Evolutionary conservation across 35 echinoderm and acorn worm genomes (phyloP), one percentile per base, ranked within the genome.

Genomic region (Anneissia japonica): DNA sequence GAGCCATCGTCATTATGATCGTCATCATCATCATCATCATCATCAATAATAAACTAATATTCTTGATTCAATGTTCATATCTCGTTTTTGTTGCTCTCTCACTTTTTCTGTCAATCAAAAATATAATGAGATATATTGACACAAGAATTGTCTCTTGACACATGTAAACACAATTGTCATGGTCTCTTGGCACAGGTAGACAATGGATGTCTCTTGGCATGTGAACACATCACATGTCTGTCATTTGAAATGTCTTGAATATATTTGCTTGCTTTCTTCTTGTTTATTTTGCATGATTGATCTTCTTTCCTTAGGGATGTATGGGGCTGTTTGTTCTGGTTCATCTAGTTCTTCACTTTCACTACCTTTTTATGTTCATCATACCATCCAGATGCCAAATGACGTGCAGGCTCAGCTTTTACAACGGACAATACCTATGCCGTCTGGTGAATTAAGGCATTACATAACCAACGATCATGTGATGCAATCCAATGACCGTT

Each of bases 361-460:
- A 55, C 76, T 83, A 77, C 75, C 90, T 89, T 64, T 64, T 23
- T 64, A 64, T 35, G 64, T 77, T 21, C 89, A 89, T 38, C 91
- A 89, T 31, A 36, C 64, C 26, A 79, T 90, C 29, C 72, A 84
- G 46, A 86, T 45, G 33, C 38, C 82, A 19, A 73, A 38, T 21
- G 86, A 99, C 38, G 92, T 99, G 1, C 91, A 86, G 38, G 51
- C 89, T 29, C 96, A 99, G 80, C 89, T 99, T 0, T 56, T 94
- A 29, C 89, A 87, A 75, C 43, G 89, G 35, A 91, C 79, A 29
- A 91, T 93, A 55, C 92, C 85, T 13, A 82, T 93, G 13, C 79
- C 87, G 23, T 90, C 91, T 0, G 87, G 95, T 21, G 95, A 93
- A 37, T 73, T 94, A 2, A 78, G 73, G 17, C 64, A 88, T 26